phyloP scores from a whole-genome alignment of 2,113 vertebrate species.

The Cyphomyrus plagiostoma region DNA sequence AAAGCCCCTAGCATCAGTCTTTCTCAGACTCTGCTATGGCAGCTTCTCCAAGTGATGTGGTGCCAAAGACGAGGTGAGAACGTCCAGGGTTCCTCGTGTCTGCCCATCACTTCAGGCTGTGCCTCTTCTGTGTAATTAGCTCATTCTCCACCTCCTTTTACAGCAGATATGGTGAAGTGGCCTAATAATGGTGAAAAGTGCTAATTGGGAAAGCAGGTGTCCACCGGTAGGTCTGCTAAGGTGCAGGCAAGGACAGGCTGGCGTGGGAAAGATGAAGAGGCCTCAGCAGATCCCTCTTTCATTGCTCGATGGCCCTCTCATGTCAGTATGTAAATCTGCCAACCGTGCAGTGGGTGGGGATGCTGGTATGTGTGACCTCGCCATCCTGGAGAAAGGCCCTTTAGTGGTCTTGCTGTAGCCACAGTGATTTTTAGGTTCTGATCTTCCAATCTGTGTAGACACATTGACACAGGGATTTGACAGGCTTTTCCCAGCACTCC shows the following conservation, averaged over 20 bases:
- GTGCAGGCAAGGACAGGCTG: not conserved
- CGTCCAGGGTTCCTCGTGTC: not conserved
- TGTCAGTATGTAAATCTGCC: not conserved
- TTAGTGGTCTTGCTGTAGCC: not conserved
- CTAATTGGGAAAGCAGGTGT: not conserved
- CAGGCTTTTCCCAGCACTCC: not conserved
- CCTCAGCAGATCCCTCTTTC: not conserved
- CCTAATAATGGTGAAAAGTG: constrained; percentile 38
- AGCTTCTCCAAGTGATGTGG: not conserved
- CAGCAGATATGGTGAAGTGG: constrained; percentile 22
- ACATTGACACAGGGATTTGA: not conserved
- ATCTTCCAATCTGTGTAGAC: not conserved
- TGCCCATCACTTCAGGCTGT: not conserved
- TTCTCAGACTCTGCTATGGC: not conserved
- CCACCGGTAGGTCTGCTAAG: not conserved
- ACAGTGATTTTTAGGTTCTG: not conserved
- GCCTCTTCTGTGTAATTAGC: constrained; percentile 22
- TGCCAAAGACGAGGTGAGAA: not conserved
- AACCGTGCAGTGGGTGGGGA: not conserved
- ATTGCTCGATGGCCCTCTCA: not conserved
- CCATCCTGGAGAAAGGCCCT: not conserved
- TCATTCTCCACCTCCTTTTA: constrained; percentile 26
- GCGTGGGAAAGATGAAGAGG: not conserved
- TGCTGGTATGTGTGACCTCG: not conserved
- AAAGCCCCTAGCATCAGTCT: not conserved